Conservation (phyloP, 2,888 invertebrate species). For the Temnothorax unifasciatus region DNA sequence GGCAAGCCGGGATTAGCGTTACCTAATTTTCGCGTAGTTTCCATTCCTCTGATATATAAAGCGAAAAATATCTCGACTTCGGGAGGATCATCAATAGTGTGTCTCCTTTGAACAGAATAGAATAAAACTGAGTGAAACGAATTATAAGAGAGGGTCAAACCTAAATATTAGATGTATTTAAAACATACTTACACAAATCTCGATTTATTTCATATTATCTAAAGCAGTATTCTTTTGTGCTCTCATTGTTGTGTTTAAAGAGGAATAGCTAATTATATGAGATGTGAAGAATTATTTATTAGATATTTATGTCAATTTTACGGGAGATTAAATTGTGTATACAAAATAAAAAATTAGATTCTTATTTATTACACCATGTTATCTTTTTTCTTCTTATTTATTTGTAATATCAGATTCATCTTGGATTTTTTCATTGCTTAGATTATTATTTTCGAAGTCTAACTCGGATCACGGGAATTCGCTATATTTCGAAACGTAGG, state of each 20-base stretch:
- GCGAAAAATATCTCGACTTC: slow-evolving; percentile 8
- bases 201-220: not conserved
- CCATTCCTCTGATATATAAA: not conserved
- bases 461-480: not conserved
- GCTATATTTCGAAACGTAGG: not conserved
- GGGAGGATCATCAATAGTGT: not conserved
- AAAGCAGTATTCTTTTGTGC: not conserved
- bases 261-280: not conserved
- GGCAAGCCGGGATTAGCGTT: slow-evolving; percentile 64
- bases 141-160: not conserved
- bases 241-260: not conserved
- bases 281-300: not conserved
- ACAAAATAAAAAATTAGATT: not conserved
- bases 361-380: not conserved
- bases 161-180: not conserved
- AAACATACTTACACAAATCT: not conserved
- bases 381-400: not conserved
- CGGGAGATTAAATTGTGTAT: not conserved
- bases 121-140: not conserved
- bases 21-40: slow-evolving; percentile 55
- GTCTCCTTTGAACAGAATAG: not conserved
- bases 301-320: slow-evolving; percentile 4
- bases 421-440: not conserved
- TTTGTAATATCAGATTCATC: not conserved
- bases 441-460: not conserved